Base-by-base conservation (phyloP, 2,888 invertebrate species). In the Athetis lepigone region DNA sequence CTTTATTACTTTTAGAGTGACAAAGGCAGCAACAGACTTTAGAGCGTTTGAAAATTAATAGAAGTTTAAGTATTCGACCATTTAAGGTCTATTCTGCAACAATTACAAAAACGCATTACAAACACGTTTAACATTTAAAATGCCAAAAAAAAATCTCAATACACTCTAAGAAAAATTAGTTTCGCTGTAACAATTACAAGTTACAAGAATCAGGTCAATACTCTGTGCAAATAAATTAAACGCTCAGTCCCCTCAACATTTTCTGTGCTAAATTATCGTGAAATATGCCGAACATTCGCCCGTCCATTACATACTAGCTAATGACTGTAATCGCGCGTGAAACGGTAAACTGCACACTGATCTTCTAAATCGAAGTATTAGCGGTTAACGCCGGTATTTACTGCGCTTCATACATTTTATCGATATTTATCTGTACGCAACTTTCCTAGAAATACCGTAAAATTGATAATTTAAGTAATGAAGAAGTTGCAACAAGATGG, bases 171-270 rank as follows among this genome's bases (percentile, higher is more conserved):
- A 54, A 60, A 49, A 52, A 70, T 50, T 61, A 43, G 5, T 70
- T 54, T 19, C 40, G 25, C 47, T 6, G 65, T 21, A 49, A 52
- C 50, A 46, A 74, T 62, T 62, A 56, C 46, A 67, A 61, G 52
- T 74, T 69, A 60, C 51, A 47, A 47, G 64, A 80, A 80, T 61
- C 56, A 69, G 78, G 78, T 78, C 75, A 69, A 61, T 65, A 42
- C 46, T 33, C 46, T 58, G 40, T 56, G 56, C 39, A 73, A 73
- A 64, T 59, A 72, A 64, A 72, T 57, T 72, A 19, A 45, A 50
- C 49, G 55, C 39, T 47, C 11, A 54, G 57, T 65, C 33, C 46
- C 55, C 59, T 60, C 47, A 33, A 54, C 70, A 64, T 72, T 66
- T 70, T 58, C 61, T 65, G 46, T 50, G 61, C 25, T 52, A 67